A percentile compares a stretch with the other conserved stretches of the same genome.
Evolutionary conservation across 2,113 vertebrate genomes (phyloP).

Genomic region (Ornithorhynchus anatinus): DNA sequence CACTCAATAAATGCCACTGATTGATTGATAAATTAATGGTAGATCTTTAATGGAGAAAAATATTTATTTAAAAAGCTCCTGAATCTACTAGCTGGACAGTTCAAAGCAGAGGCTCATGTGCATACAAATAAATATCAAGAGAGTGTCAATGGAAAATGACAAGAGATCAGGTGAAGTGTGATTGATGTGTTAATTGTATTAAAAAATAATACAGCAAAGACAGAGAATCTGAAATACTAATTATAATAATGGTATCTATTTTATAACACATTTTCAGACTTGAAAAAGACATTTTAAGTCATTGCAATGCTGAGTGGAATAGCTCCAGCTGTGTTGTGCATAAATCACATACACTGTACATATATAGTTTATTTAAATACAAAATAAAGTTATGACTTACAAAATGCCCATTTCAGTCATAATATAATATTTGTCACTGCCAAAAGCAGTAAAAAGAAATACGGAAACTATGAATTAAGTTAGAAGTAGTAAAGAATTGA

Average conservation of each 20-base stretch:
- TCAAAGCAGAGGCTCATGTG: slow-evolving; percentile 67
- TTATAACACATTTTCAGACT: slow-evolving; percentile 66
- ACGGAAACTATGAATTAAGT: slow-evolving; percentile 42
- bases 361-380: slow-evolving; percentile 63
- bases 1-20: no score
- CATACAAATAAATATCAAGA: slow-evolving; percentile 71
- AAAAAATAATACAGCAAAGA: slow-evolving; percentile 60
- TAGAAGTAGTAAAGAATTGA: slow-evolving; percentile 23
- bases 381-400: slow-evolving; percentile 64
- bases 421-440: slow-evolving; percentile 44
- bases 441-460: slow-evolving; percentile 42
- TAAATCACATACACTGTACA: slow-evolving; percentile 45
- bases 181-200: slow-evolving; percentile 70
- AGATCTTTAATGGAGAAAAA: slow-evolving; percentile 52
- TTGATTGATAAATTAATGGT: no score
- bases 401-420: slow-evolving; percentile 63
- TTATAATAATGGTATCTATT: slow-evolving; percentile 70
- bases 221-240: slow-evolving; percentile 66
- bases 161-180: slow-evolving; percentile 64
- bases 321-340: slow-evolving; percentile 57
- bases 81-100: slow-evolving; percentile 63
- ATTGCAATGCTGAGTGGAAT: slow-evolving; percentile 57
- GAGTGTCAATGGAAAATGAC: slow-evolving; percentile 68
- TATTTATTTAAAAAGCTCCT: slow-evolving; percentile 50
- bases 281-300: slow-evolving; percentile 62